Base-by-base conservation (phyloP, 2,888 invertebrate species). In the Drosophila borborema region DNA sequence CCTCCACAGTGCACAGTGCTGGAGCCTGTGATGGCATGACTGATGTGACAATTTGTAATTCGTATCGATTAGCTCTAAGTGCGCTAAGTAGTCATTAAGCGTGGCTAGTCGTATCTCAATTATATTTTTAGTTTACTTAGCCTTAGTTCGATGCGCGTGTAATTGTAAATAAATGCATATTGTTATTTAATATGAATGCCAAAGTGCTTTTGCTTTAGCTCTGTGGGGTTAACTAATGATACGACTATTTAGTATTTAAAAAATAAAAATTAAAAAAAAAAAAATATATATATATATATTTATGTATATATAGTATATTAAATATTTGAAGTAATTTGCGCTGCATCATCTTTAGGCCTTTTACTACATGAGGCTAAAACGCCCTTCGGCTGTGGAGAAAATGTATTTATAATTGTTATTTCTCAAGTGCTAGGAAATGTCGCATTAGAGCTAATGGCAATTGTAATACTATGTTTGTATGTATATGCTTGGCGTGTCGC, bases 41-140 rank as follows among this genome's bases (percentile, higher is more conserved):
- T 85, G 85, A 85, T 82, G 85, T 84, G 85, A 87, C 82, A 77
- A 80, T 68, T 77, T 81, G 69, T 64, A 74, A 71, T 58, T 64
- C 65, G 75, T 56, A 81, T 74, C 72, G 60, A 49, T 58, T 70
- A 72, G 78, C 77, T 77, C n/a, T 84, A 67, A 69, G 83, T 72
- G 85, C 82, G 82, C 82, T 76, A 86, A 74, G 69, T 85, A 89
- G 77, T 77, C 76, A 73, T 68, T 85, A 85, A 74, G 82, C 80
- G 80, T 85, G 87, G 82, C 89, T 85, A 85, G 85, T 85, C 89
- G 28, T 83, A 76, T 76, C 83, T 72, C 60, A 84, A 89, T 79
- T 71, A 68, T 51, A 56, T 48, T 43, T 43, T 77, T 75, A 77
- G 65, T 74, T 63, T 8, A 7, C 34, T 65, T 86, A 74, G 43